Evolutionary conservation across 37 sponge, comb jelly and placozoan species (phyloP).

Genomic region (Dysidea cf. avara): DNA sequence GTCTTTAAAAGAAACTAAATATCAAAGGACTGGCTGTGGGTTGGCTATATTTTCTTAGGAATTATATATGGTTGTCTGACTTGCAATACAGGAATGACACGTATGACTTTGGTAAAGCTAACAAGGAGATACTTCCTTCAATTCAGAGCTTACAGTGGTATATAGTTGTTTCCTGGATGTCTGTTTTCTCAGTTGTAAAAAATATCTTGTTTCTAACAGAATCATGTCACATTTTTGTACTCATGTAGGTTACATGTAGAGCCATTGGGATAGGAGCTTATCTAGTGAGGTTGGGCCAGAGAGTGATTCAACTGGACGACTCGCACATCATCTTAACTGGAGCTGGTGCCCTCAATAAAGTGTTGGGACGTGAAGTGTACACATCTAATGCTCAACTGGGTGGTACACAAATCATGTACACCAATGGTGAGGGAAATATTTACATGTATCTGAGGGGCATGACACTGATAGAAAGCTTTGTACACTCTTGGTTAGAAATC

Average conservation of each 20-base stretch:
- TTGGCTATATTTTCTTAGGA: no score
- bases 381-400: slow-evolving; percentile 93
- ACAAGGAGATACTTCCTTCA: no score
- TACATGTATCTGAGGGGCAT: no score
- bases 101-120: no score
- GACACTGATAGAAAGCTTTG: no score
- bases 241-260: slow-evolving; percentile 88
- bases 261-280: slow-evolving; percentile 98
- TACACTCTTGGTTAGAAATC: no score
- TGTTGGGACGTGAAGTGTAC: slow-evolving; percentile 81
- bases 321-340: slow-evolving; percentile 97
- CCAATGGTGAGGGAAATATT: slow-evolving; percentile 74
- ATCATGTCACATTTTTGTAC: not conserved
- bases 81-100: no score
- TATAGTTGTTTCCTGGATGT: no score
- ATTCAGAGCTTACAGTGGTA: no score
- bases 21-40: no score
- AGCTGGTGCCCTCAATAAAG: slow-evolving; percentile 91
- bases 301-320: slow-evolving; percentile 95
- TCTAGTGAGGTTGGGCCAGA: slow-evolving; percentile 91
- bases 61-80: no score
- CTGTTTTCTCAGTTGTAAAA: not conserved
- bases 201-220: not conserved
- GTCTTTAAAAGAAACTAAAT: no score
- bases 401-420: slow-evolving; percentile 94